phyloP scores from a whole-genome alignment of 2,888 invertebrate species.

The Noctua fimbriata region DNA sequence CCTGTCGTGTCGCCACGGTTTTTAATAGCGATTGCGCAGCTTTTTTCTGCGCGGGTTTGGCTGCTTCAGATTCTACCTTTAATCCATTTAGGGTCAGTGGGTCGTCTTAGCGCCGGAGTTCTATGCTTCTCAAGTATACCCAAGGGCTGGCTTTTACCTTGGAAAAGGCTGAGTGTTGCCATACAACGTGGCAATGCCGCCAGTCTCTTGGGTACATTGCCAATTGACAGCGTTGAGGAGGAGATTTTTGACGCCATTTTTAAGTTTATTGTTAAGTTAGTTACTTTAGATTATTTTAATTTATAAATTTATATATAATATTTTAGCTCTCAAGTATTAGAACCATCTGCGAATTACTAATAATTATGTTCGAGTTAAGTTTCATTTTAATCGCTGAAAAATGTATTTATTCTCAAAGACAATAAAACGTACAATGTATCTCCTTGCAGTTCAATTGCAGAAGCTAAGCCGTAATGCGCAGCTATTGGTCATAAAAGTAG shows the following conservation, averaged over 20 bases:
- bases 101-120: too few species aligned
- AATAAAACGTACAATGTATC: constrained; percentile 45
- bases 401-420: background rate
- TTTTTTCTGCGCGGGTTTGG: background rate
- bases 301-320: too few species aligned
- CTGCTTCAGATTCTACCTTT: background rate
- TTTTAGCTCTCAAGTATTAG: too few species aligned
- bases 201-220: too few species aligned
- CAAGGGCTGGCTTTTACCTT: too few species aligned
- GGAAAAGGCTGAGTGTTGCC: too few species aligned
- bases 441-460: constrained; percentile 41
- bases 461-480: constrained; percentile 23
- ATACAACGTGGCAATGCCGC: too few species aligned
- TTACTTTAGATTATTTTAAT: too few species aligned
- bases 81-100: too few species aligned
- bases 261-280: too few species aligned
- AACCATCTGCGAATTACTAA: background rate
- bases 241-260: too few species aligned
- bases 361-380: background rate
- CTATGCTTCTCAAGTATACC: background rate
- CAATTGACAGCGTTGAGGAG: too few species aligned
- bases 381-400: background rate
- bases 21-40: background rate
- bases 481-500: constrained; percentile 51
- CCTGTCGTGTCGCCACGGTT: background rate